phyloP scores from a whole-genome alignment of 2,113 vertebrate species.

The Campylorhamphus procurvoides region DNA sequence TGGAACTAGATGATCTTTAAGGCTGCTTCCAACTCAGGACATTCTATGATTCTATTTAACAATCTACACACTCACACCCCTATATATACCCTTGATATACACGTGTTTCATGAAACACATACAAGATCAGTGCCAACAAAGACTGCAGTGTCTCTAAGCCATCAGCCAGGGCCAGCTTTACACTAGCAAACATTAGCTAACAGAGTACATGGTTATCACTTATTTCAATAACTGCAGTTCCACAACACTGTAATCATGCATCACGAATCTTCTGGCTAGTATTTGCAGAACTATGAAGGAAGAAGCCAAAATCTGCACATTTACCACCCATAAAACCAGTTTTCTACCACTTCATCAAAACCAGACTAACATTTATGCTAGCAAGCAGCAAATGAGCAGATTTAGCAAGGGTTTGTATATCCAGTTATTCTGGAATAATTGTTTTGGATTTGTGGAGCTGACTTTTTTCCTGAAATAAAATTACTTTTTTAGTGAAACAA shows the following conservation, averaged over 20 bases:
- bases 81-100: not conserved
- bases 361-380: not conserved
- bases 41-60: not conserved
- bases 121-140: not conserved
- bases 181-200: not conserved
- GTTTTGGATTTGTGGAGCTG: not conserved
- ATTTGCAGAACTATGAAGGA: not conserved
- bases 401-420: not conserved
- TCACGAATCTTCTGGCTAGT: not conserved
- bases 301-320: not conserved
- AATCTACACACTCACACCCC: not conserved
- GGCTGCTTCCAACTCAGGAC: not conserved
- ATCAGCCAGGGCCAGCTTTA: not conserved
- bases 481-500: not conserved
- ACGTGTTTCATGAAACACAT: rapidly evolving
- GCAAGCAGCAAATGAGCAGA: not conserved
- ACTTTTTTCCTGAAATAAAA: not conserved
- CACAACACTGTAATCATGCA: not conserved
- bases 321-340: not conserved
- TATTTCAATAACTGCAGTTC: not conserved
- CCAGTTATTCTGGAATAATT: not conserved
- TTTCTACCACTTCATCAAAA: not conserved
- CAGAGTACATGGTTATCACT: rapidly evolving
- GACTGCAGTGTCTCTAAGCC: not conserved
- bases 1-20: not conserved